Base-by-base conservation (phyloP, 2,797 vertebrate genomes). In the Saguinus oedipus region DNA sequence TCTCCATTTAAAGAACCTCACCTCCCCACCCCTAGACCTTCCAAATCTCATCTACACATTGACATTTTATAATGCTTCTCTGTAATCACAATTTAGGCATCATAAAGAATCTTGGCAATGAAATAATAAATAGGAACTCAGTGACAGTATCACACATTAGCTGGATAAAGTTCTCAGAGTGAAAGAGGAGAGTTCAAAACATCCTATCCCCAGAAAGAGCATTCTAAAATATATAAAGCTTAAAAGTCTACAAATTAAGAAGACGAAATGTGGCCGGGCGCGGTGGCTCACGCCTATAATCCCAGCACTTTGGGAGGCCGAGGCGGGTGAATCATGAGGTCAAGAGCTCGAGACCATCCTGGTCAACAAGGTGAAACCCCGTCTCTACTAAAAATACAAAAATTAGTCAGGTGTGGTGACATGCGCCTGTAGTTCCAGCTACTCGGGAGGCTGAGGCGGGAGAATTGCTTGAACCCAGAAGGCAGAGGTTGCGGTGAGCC, bases 1-100 rank as follows among this genome's bases (percentile, higher is more conserved):
- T 96, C 97, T 98, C 90, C 97, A 98, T 95, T 97, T 97, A 48
- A 84, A 96, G 80, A 92, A 46, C 95, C 93, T 95, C 8, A 64
- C 26, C 27, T 53, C 22, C 61, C 90, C 88, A 55, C 17, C 81
- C 50, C 96, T 19, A 48, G 93, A 90, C 55, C 88, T 97, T 13
- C 7, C 46, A 92, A 70, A 90, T 79, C 76, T 84, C 76, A 70
- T 93, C 72, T 36, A 20, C 84, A 64, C 72, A 74, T 86, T 64
- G 93, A 92, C 89, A 75, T 97, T 96, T 96, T 70, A 33, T 81
- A 78, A 85, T 70, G 76, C 88, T 93, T 94, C 93, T 95, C 91
- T 96, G 33, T 92, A 95, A 93, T 70, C 97, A 89, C 90, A 68
- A 90, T 94, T 96, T 93, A 57, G 96, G 19, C 27, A 64, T 94